Percentiles rank a stretch among this genome's conserved stretches.
These are phyloP conservation scores for human (Homo sapiens) DNA, from an alignment of 2,113 vertebrate genomes.

Conservation along the genomic window DNA sequence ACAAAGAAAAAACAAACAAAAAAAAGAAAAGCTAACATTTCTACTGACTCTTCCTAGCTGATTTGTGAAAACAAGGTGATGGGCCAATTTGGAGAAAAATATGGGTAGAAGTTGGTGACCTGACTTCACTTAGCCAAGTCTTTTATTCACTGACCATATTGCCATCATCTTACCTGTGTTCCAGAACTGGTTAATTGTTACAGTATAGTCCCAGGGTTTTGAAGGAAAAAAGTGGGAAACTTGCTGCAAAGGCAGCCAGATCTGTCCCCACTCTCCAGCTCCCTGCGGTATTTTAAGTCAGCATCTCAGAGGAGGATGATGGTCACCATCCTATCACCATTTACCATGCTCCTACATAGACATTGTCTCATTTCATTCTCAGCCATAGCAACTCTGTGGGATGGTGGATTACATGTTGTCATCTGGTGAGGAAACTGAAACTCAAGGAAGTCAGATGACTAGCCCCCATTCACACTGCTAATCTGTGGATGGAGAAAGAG, in stretches of 20 bases:
- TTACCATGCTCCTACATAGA: not conserved
- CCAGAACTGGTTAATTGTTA: not conserved
- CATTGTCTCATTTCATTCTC: not conserved
- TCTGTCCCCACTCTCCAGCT: too few relatives aligned
- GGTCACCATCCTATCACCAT: fast-evolving
- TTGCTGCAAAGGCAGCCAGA: not conserved
- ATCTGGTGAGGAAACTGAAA: slow-evolving; percentile 54
- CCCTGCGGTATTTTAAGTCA: not conserved
- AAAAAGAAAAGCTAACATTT: not conserved
- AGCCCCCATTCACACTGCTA: not conserved
- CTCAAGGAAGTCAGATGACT: not conserved
- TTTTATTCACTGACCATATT: not conserved
- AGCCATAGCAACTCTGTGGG: not conserved
- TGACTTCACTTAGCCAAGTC: not conserved
- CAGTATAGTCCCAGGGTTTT: not conserved
- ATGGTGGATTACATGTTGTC: not conserved
- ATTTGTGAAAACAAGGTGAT: not conserved
- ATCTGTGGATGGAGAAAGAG: not conserved
- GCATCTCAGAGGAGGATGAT: not conserved
- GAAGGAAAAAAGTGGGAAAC: not conserved
- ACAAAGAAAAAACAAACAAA: not conserved
- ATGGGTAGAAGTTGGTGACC: not conserved
- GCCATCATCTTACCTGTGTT: not conserved
- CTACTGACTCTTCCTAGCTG: not conserved
- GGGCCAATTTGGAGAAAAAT: not conserved